Percentiles rank a stretch among this genome's conserved stretches.
These are phyloP conservation scores for Platyscapa corneri DNA, from an alignment of 1,140 invertebrate genomes.

Conservation along the genomic window DNA sequence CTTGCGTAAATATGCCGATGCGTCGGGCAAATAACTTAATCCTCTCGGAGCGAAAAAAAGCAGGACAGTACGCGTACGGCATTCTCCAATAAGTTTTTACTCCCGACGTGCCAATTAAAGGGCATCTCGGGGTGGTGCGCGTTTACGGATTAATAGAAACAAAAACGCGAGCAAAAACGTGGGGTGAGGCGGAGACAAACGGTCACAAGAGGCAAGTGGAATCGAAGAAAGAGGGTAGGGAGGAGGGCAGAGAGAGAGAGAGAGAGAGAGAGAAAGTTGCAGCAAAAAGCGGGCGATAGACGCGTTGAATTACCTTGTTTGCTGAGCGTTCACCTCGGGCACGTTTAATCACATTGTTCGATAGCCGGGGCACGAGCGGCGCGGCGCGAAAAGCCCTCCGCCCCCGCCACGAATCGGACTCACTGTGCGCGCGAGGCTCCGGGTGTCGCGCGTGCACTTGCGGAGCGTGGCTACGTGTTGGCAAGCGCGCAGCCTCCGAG, in stretches of 20 bases:
- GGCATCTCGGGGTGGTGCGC: not conserved
- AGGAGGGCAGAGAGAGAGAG: not conserved
- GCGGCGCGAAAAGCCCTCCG: slow-evolving; percentile 3
- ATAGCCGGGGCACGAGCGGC: not conserved
- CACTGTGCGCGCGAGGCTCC: not conserved
- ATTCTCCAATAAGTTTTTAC: slow-evolving; percentile 31
- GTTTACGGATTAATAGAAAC: slow-evolving; percentile 3
- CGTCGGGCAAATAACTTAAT: slow-evolving; percentile 37
- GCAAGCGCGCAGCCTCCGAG: slow-evolving; percentile 61
- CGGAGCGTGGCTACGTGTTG: not conserved
- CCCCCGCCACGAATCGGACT: not conserved
- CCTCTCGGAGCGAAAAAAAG: not conserved
- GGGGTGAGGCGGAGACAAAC: not conserved
- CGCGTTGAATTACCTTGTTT: slow-evolving; percentile 33
- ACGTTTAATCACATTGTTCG: slow-evolving; percentile 46
- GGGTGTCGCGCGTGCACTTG: slow-evolving; percentile 2
- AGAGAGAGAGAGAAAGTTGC: not conserved
- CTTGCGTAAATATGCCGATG: slow-evolving; percentile 7
- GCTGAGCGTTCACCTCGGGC: slow-evolving; percentile 20
- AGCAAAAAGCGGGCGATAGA: not conserved
- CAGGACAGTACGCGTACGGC: not conserved
- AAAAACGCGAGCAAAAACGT: not conserved
- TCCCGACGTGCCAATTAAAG: slow-evolving; percentile 19
- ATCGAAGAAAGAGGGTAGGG: not conserved
- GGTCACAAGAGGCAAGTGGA: not conserved